Conservation (phyloP, 2,797 vertebrate genomes). For the Sebastes reedi region DNA sequence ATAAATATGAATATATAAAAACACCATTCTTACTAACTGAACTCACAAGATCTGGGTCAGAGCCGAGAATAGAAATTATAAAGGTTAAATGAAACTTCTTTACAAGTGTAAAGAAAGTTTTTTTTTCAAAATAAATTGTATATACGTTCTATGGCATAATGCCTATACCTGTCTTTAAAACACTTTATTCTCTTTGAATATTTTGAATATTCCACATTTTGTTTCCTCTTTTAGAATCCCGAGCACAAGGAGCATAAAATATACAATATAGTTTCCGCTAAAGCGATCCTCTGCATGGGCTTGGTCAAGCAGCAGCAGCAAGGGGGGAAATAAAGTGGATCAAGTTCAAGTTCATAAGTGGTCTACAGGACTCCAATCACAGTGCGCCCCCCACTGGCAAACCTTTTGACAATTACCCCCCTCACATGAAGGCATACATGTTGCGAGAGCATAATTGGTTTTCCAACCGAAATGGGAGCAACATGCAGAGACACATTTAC, state of each 20-base stretch:
- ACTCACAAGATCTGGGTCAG: background rate
- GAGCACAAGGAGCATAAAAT: conserved; percentile 8
- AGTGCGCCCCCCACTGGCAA: conserved; percentile 91
- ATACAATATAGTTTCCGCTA: conserved; percentile 35
- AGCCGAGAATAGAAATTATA: background rate
- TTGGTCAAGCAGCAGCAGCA: conserved; percentile 50
- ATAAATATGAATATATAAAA: background rate
- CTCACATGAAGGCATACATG: conserved; percentile 48
- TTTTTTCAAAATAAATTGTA: background rate
- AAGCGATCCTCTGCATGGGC: conserved; percentile 26
- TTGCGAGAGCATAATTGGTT: conserved; percentile 53
- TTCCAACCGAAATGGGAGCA: conserved; percentile 24
- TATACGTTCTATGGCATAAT: background rate
- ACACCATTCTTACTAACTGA: background rate
- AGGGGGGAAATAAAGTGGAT: conserved; percentile 65
- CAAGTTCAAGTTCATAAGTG: conserved; percentile 90
- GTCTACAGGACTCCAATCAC: conserved; percentile 82
- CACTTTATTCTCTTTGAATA: background rate
- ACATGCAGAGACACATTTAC: background rate
- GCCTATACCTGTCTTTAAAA: background rate
- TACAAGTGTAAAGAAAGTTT: background rate
- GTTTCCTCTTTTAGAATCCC: background rate
- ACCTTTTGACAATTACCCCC: conserved; percentile 36
- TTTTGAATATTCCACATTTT: background rate
- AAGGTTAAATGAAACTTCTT: background rate